Percentiles rank a stretch among this genome's conserved stretches.
Evolutionary conservation across 2,113 vertebrate species (phyloP).

Genomic region (Paedocypris sp.): DNA sequence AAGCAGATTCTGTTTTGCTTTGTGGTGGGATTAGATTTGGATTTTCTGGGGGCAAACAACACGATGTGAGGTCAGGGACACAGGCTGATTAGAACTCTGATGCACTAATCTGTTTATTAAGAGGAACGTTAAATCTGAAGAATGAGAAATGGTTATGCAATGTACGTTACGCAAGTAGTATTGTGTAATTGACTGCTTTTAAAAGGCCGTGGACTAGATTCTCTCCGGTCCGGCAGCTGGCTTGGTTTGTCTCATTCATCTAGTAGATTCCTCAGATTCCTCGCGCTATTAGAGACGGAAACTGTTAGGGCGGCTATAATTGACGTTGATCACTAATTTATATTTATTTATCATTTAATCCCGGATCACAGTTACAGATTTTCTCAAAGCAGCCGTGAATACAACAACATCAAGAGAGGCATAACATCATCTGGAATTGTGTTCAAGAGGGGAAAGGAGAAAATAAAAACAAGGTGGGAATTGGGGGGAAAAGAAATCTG

Average conservation of each 20-base stretch:
- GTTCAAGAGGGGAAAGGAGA: too few relatives aligned
- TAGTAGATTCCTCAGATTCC: neutral
- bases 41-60: neutral
- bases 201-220: neutral
- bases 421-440: too few relatives aligned
- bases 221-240: too few relatives aligned
- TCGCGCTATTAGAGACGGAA: too few relatives aligned
- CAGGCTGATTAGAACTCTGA: neutral
- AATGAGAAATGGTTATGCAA: neutral
- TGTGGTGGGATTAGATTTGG: neutral
- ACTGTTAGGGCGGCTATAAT: too few relatives aligned
- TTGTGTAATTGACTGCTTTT: neutral
- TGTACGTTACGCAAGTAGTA: neutral
- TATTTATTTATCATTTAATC: too few relatives aligned
- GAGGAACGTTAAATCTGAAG: neutral
- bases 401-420: too few relatives aligned
- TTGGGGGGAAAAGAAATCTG: too few relatives aligned
- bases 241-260: neutral
- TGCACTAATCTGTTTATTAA: neutral
- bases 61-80: neutral
- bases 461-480: too few relatives aligned
- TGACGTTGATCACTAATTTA: too few relatives aligned
- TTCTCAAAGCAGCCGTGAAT: too few relatives aligned
- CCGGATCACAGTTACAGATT: too few relatives aligned
- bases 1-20: neutral